phyloP scores from a whole-genome alignment of 2,797 vertebrate species.

The Ptychobarbus kaznakovi region DNA sequence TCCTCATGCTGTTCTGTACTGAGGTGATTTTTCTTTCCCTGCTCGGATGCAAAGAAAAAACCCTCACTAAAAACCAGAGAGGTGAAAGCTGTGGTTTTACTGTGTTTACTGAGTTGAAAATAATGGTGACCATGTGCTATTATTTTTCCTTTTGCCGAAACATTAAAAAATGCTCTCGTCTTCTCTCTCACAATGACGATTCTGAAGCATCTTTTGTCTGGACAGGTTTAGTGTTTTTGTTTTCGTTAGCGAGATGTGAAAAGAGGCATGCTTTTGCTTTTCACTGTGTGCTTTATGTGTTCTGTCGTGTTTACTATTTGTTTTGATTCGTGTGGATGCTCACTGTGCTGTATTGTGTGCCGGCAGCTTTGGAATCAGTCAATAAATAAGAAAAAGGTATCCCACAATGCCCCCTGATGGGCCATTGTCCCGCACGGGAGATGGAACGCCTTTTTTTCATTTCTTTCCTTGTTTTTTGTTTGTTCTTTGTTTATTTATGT shows the following conservation, averaged over 20 bases:
- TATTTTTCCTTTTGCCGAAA: conserved; percentile 83
- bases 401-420: conserved; percentile 69
- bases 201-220: conserved; percentile 80
- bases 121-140: conserved; percentile 86
- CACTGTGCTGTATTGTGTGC: conserved; percentile 60
- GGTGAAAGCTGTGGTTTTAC: conserved; percentile 85
- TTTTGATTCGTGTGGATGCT: conserved; percentile 53
- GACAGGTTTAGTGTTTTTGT: conserved; percentile 59
- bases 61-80: conserved; percentile 76
- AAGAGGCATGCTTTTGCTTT: conserved; percentile 92
- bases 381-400: conserved; percentile 64
- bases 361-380: conserved; percentile 85
- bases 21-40: conserved; percentile 82
- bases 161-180: conserved; percentile 78
- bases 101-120: conserved; percentile 78
- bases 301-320: conserved; percentile 55
- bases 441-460: conserved; percentile 59
- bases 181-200: conserved; percentile 81
- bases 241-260: conserved; percentile 76
- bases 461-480: neutral
- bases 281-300: conserved; percentile 66
- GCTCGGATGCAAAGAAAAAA: conserved; percentile 82
- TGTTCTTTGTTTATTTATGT: neutral
- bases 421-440: conserved; percentile 70
- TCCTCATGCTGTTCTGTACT: conserved; percentile 84